Percentiles rank a stretch among this genome's conserved stretches.
Conservation (phyloP, 2,113 vertebrate genomes). For the Elephantulus edwardii region DNA sequence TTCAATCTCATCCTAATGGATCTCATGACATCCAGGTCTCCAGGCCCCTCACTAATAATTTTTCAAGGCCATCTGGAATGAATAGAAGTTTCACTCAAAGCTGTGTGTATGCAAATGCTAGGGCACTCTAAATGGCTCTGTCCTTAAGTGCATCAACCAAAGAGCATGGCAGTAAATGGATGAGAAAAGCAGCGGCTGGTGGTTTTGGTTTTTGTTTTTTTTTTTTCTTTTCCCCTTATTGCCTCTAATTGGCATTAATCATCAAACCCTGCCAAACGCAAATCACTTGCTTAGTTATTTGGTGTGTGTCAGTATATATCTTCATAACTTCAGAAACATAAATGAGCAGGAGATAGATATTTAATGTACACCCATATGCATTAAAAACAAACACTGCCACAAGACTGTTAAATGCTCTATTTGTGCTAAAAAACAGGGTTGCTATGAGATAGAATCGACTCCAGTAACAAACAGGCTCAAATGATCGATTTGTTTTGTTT, state of each 20-base stretch:
- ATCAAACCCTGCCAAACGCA: constrained; percentile 66
- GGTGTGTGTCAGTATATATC: constrained; percentile 7
- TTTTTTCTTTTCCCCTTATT: not conserved
- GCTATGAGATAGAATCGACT: not conserved
- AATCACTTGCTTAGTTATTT: constrained; percentile 71
- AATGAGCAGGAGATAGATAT: constrained; percentile 58
- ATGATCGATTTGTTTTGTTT: not conserved
- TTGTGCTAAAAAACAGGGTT: not conserved
- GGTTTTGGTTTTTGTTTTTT: not conserved
- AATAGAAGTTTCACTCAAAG: constrained; percentile 74
- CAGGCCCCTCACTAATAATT: constrained; percentile 73
- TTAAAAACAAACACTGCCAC: constrained; percentile 47
- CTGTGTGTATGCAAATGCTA: constrained; percentile 68
- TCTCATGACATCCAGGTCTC: constrained; percentile 65
- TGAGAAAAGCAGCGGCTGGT: constrained; percentile 51
- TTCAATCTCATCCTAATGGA: constrained; percentile 72
- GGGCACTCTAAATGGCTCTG: constrained; percentile 70
- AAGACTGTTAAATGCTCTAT: constrained; percentile 48
- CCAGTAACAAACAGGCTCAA: not conserved
- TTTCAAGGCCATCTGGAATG: constrained; percentile 73
- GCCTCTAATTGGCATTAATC: constrained; percentile 67
- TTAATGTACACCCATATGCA: constrained; percentile 59
- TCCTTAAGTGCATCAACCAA: constrained; percentile 73
- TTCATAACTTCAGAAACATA: constrained; percentile 70
- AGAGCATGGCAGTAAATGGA: constrained; percentile 65